phyloP scores from a whole-genome alignment of 2,888 invertebrate species.

The Blera fallax region DNA sequence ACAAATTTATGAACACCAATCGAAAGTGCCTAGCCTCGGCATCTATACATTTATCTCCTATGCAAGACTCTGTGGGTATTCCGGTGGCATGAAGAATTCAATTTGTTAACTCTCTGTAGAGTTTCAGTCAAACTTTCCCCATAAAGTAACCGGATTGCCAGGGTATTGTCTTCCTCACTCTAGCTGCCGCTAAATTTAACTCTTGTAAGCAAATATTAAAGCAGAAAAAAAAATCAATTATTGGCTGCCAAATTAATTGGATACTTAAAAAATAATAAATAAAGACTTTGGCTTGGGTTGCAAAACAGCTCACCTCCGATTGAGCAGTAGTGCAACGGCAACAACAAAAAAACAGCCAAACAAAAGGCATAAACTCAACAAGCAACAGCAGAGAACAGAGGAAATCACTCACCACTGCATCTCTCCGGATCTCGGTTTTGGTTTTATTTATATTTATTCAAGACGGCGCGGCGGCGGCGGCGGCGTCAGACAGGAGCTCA shows the following conservation, averaged over 20 bases:
- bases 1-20: constrained; percentile 59
- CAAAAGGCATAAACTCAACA: not conserved
- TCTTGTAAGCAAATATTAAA: not conserved
- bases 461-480: constrained; percentile 1
- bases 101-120: constrained; percentile 39
- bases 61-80: constrained; percentile 31
- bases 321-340: constrained; percentile 37
- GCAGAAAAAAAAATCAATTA: constrained; percentile 17
- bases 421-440: not conserved
- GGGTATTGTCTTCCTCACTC: constrained; percentile 7
- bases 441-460: not conserved
- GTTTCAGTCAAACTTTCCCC: constrained; percentile 56
- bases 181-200: constrained; percentile 2
- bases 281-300: constrained; percentile 42
- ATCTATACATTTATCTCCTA: not conserved
- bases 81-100: constrained; percentile 54
- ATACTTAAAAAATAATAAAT: constrained; percentile 59
- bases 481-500: constrained; percentile 61
- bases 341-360: not conserved
- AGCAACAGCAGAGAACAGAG: constrained; percentile 18
- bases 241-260: constrained; percentile 63
- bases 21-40: constrained; percentile 9
- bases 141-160: not conserved
- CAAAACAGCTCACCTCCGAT: constrained; percentile 45
- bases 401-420: constrained; percentile 50